Base-by-base conservation (phyloP, 1,140 invertebrate species). In the Drosophila lowei region DNA sequence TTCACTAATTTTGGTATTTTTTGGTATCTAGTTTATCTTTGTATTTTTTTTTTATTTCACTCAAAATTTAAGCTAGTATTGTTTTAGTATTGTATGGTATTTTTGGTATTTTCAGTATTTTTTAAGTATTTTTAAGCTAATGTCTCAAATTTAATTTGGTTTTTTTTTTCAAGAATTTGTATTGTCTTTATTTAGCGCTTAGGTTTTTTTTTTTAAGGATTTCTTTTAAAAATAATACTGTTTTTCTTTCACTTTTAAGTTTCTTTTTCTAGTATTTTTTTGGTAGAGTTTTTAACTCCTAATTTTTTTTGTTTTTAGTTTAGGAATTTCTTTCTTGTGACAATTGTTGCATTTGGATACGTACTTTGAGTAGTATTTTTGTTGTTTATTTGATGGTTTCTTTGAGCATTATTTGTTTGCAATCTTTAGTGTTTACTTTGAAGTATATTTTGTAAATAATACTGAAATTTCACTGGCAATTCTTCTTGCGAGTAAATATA, bases 121-220 rank as follows among this genome's bases (percentile, higher is more conserved):
- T 54, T 49, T 13, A 16, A 43, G 34, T 34, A 34, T 4, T 46
- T 73, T 64, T 50, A 68, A 25, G 65, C 63, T 68, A 68, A 66
- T 56, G 65, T 68, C 65, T 57, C 65, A 68, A 68, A 56, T 57
- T 77, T 50, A 50, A 56, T 63, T 77, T 68, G 54, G 30, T 67
- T 67, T 77, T 49, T 56, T 47, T 15, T 72, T 56, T 43, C 42
- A 44, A 44, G 41, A 55, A 48, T 46, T 47, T 55, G 78, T 78
- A 78, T 78, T 79, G 76, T 78, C 76, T 73, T 55, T 57, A 66
- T 62, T 67, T 49, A 55, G 72, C 58, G 46, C 53, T 76, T 76
- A 70, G 47, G 50, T 47, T 30, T 44, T 44, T 44, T 44, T 47
- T 49, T 42, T 21, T 42, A 11, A 9, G 30, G 28, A 48, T 55